Percentiles rank a stretch among this genome's conserved stretches.
These are phyloP conservation scores for Phalacrocorax pelagicus DNA, from an alignment of 2,113 vertebrate genomes.

Conservation along the genomic window DNA sequence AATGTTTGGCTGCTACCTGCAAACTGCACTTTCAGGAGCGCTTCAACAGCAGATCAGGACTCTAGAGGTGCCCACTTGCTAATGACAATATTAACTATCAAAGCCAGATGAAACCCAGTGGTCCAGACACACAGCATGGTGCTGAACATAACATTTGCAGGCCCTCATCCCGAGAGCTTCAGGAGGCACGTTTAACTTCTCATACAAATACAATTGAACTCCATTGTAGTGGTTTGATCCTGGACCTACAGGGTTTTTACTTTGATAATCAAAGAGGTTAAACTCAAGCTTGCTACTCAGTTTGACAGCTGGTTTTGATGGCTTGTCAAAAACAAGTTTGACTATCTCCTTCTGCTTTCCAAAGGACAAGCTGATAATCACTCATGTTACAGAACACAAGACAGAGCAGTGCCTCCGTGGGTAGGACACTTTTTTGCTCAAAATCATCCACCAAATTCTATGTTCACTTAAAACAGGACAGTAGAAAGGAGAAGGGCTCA, in stretches of 20 bases:
- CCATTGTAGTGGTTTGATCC: not conserved
- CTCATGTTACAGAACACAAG: rapidly evolving
- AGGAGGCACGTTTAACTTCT: not conserved
- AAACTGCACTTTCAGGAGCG: not conserved
- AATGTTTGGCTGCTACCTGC: not conserved
- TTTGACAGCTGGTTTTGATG: not conserved
- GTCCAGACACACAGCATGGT: not conserved
- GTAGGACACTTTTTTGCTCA: not conserved
- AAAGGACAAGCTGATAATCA: not conserved
- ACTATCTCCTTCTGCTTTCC: not conserved
- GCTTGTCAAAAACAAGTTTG: not conserved
- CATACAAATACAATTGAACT: not conserved
- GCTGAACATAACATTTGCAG: not conserved
- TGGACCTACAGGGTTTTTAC: not conserved
- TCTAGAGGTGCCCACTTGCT: not conserved
- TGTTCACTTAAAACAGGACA: not conserved
- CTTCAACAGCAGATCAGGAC: not conserved
- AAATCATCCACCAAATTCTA: not conserved
- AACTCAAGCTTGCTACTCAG: not conserved
- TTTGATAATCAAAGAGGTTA: not conserved
- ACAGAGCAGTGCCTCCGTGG: not conserved
- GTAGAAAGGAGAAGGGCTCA: not conserved
- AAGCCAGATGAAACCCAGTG: not conserved
- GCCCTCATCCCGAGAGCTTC: not conserved
- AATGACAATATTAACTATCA: not conserved